These are phyloP conservation scores for Parazoanthus darwini DNA, from an alignment of 92 coral and sea anemone genomes.

Conservation along the genomic window DNA sequence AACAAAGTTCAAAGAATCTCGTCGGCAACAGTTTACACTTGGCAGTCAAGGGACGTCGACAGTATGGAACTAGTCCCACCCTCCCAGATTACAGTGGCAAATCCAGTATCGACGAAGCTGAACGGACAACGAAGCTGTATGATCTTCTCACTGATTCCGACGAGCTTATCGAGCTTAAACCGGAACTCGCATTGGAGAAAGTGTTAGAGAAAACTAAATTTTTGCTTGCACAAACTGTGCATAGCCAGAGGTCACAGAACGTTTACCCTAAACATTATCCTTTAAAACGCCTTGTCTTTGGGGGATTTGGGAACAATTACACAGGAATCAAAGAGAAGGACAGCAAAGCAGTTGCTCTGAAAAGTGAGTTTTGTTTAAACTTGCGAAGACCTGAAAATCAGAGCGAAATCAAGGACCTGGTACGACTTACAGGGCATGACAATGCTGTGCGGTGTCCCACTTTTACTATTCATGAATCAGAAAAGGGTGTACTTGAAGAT, in stretches of 20 bases:
- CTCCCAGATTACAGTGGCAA: neutral
- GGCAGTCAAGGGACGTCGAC: neutral
- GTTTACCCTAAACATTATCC: conserved; percentile 16
- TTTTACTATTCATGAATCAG: conserved; percentile 27
- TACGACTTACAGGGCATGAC: conserved; percentile 8
- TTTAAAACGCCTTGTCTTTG: conserved; percentile 2
- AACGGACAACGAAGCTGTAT: neutral
- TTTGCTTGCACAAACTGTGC: conserved; percentile 4
- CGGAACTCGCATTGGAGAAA: neutral
- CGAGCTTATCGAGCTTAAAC: neutral
- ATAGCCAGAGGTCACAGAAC: neutral
- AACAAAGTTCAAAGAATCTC: neutral
- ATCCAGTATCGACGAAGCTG: conserved; percentile 2
- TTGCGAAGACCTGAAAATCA: conserved; percentile 9
- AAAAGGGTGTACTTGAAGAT: conserved; percentile 44
- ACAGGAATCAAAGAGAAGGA: conserved; percentile 41
- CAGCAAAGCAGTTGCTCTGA: conserved; percentile 49
- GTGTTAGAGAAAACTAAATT: neutral
- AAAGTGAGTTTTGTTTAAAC: neutral
- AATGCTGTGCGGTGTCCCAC: conserved; percentile 34
- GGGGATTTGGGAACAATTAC: conserved; percentile 35
- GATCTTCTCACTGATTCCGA: neutral
- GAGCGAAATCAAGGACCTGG: conserved; percentile 29
- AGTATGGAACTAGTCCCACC: conserved; percentile 10
- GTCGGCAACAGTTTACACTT: neutral